These are phyloP conservation scores for Lerema accius DNA, from an alignment of 1,140 invertebrate genomes.

Conservation along the genomic window DNA sequence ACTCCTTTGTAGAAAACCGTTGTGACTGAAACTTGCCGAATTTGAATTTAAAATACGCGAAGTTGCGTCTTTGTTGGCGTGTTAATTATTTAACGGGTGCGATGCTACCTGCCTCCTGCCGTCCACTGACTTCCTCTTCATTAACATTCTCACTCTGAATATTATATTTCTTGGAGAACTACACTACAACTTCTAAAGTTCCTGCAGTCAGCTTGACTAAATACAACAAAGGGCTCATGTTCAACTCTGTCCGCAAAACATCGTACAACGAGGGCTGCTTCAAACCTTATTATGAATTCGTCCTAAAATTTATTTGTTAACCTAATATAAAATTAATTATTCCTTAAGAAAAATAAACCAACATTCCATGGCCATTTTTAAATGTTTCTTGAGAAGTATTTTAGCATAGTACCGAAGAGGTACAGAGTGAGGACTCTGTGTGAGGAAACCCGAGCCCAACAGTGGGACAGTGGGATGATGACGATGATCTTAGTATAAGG, in stretches of 20 bases:
- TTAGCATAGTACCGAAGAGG: too few species aligned
- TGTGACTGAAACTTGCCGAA: constrained; percentile 50
- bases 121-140: constrained; percentile 36
- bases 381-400: too few species aligned
- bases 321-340: constrained; percentile 17
- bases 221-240: constrained; percentile 17
- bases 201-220: constrained; percentile 18
- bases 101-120: constrained; percentile 57
- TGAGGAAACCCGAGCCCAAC: too few species aligned
- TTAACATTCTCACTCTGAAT: constrained; percentile 40
- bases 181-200: constrained; percentile 25
- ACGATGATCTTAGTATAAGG: too few species aligned
- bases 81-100: constrained; percentile 67
- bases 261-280: constrained; percentile 1
- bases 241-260: constrained; percentile 2
- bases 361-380: neutral
- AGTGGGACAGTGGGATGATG: too few species aligned
- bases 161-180: constrained; percentile 36
- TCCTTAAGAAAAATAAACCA: neutral
- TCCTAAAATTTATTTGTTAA: constrained; percentile 6
- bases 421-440: too few species aligned
- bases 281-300: constrained; percentile 12
- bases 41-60: constrained; percentile 72
- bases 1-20: constrained; percentile 40
- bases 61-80: constrained; percentile 52